Evolutionary conservation across 2,888 invertebrate species (phyloP).

Genomic region (Plebejus anna): DNA sequence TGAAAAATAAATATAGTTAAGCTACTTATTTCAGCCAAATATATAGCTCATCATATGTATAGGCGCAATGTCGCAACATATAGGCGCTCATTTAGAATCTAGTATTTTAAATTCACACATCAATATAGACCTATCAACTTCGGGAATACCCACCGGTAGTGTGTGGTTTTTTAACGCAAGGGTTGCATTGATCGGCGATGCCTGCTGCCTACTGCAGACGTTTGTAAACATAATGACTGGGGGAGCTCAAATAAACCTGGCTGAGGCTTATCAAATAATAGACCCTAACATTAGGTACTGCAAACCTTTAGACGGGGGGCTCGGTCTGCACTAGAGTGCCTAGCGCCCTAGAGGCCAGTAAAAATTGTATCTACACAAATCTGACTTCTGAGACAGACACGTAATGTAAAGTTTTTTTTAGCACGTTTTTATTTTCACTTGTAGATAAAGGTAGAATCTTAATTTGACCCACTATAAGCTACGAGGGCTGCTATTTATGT

Average conservation of each 20-base stretch:
- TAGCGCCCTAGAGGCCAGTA: background rate
- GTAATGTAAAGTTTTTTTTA: too few species aligned
- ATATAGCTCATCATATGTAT: too few species aligned
- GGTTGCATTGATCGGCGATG: conserved; percentile 26
- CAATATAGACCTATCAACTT: background rate
- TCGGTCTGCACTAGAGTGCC: background rate
- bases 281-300: background rate
- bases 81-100: background rate
- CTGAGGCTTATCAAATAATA: conserved; percentile 11
- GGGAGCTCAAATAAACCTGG: conserved; percentile 22
- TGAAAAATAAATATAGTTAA: too few species aligned
- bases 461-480: too few species aligned
- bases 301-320: background rate
- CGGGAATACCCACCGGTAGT: background rate
- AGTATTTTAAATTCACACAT: background rate
- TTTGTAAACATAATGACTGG: conserved; percentile 23
- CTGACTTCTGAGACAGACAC: too few species aligned
- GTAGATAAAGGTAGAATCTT: too few species aligned
- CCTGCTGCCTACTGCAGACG: conserved; percentile 23
- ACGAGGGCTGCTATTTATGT: too few species aligned
- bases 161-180: conserved; percentile 19
- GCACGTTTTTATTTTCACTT: too few species aligned
- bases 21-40: too few species aligned
- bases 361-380: background rate
- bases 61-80: too few species aligned